Evolutionary conservation across 2,888 invertebrate genomes (phyloP).

Genomic region (Chesias legatella): DNA sequence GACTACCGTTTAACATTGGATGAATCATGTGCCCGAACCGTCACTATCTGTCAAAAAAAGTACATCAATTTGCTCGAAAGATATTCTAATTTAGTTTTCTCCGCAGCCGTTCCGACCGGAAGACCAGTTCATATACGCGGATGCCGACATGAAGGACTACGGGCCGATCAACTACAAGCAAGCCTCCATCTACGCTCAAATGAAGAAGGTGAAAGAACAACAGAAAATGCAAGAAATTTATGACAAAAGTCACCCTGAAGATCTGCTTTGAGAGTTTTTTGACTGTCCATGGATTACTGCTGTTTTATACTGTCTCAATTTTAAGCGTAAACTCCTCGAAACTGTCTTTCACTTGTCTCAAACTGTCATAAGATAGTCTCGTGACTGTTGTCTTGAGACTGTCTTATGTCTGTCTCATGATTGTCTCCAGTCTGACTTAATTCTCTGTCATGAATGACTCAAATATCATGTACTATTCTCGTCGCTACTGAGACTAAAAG

Average conservation of each 20-base stretch:
- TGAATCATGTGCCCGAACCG: no score
- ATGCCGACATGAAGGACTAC: conserved; percentile 93
- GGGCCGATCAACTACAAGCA: conserved; percentile 96
- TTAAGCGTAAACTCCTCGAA: not conserved
- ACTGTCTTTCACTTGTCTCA: no score
- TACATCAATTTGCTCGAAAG: no score
- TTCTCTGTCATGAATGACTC: no score
- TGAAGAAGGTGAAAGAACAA: conserved; percentile 83
- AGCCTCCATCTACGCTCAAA: conserved; percentile 89
- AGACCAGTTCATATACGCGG: conserved; percentile 92
- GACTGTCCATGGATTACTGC: not conserved
- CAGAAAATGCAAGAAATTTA: conserved; percentile 70
- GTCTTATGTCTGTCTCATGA: no score
- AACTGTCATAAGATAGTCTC: no score
- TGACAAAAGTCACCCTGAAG: conserved; percentile 61
- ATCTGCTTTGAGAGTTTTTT: conserved; percentile 44
- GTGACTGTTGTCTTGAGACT: no score
- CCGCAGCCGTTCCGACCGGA: conserved; percentile 90
- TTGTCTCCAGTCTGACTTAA: no score
- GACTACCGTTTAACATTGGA: no score
- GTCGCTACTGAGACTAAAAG: no score
- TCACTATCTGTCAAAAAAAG: no score
- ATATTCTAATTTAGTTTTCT: conserved; percentile 24
- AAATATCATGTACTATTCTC: no score
- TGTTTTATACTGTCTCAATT: not conserved